A percentile compares a stretch with the other conserved stretches of the same genome.
Evolutionary conservation across 1,140 invertebrate genomes (phyloP).

Genomic region (roundworm (Caenorhabditis elegans)): WBcel235 BX284603.4:9316501-9317000

Average conservation of each 20-base stretch:
- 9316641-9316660: too few relatives aligned
- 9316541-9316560: background rate
- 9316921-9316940: background rate
- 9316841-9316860: too few relatives aligned
- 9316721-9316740: too few relatives aligned
- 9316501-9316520: conserved; percentile 16
- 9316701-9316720: too few relatives aligned
- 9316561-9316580: background rate
- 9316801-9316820: too few relatives aligned
- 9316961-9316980: conserved; percentile 30
- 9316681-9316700: too few relatives aligned
- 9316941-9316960: background rate
- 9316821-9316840: too few relatives aligned
- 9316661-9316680: too few relatives aligned
- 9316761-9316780: too few relatives aligned
- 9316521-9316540: conserved; percentile 18
- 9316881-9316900: conserved; percentile 13
- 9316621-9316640: too few relatives aligned
- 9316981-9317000: background rate
- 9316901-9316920: conserved; percentile 36
- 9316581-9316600: conserved; percentile 35
- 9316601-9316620: conserved; percentile 33
- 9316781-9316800: too few relatives aligned
- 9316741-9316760: too few relatives aligned
- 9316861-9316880: conserved; percentile 6